Conservation (phyloP, 2,888 invertebrate species). For the Lathronympha strigana region DNA sequence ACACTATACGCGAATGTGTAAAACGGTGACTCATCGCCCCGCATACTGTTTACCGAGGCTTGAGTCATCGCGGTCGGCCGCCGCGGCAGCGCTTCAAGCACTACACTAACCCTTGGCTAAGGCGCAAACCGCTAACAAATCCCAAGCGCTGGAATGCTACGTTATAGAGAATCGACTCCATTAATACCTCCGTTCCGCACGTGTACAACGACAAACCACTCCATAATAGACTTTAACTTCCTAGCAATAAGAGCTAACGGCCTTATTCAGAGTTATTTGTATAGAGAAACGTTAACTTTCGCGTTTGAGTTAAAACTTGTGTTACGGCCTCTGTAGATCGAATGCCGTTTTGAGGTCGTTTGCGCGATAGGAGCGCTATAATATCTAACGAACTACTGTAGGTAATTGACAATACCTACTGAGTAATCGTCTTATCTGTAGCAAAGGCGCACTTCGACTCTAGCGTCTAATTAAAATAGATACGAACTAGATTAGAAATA, state of each 20-base stretch:
- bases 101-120: constrained; percentile 55
- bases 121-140: constrained; percentile 53
- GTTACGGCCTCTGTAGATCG: constrained; percentile 79
- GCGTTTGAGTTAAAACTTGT: constrained; percentile 77
- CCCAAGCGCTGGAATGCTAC: constrained; percentile 72
- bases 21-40: constrained; percentile 85
- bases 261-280: constrained; percentile 46
- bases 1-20: constrained; percentile 85
- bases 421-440: constrained; percentile 60
- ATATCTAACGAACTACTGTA: constrained; percentile 46
- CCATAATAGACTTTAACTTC: constrained; percentile 61
- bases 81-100: constrained; percentile 70
- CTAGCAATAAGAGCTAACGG: constrained; percentile 51
- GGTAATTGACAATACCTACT: constrained; percentile 56
- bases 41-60: constrained; percentile 84
- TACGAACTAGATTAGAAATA: constrained; percentile 71
- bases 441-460: constrained; percentile 57
- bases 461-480: constrained; percentile 69
- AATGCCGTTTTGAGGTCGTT: constrained; percentile 83
- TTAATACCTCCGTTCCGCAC: constrained; percentile 83
- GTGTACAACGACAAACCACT: constrained; percentile 63
- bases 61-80: constrained; percentile 77
- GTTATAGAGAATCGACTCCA: constrained; percentile 70
- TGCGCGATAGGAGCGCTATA: constrained; percentile 65
- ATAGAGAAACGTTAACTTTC: constrained; percentile 78